These are phyloP conservation scores for Tyria jacobaeae DNA, from an alignment of 2,888 invertebrate species.

Conservation along the genomic window DNA sequence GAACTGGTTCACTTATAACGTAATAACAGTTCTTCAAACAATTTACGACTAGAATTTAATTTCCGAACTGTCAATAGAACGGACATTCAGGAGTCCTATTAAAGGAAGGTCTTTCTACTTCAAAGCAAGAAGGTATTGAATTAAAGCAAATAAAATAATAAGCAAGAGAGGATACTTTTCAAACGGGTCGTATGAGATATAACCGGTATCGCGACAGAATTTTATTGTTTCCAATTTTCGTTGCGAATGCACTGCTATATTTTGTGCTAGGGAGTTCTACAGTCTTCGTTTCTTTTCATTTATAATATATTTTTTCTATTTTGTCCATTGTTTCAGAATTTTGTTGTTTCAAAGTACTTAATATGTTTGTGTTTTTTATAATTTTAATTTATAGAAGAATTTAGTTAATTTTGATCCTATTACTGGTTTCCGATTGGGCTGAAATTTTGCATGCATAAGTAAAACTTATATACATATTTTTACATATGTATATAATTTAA, in stretches of 20 bases:
- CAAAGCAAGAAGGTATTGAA: conserved; percentile 21
- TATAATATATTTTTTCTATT: conserved; percentile 8
- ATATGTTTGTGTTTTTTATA: too few relatives aligned
- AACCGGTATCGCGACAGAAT: conserved; percentile 14
- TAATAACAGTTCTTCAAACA: neutral
- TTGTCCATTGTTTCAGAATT: conserved; percentile 5
- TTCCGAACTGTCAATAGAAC: conserved; percentile 6
- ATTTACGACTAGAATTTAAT: conserved; percentile 7
- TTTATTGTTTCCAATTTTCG: conserved; percentile 24
- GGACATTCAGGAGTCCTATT: neutral
- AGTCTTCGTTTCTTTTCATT: neutral
- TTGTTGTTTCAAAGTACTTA: neutral
- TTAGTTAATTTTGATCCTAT: too few relatives aligned
- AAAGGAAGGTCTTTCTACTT: conserved; percentile 15
- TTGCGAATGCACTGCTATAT: conserved; percentile 14
- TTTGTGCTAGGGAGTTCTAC: neutral
- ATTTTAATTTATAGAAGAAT: too few relatives aligned
- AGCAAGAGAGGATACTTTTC: conserved; percentile 8
- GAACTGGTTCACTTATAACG: neutral
- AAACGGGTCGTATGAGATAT: conserved; percentile 21
- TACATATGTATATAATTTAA: too few relatives aligned
- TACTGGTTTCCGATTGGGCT: too few relatives aligned
- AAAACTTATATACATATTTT: too few relatives aligned
- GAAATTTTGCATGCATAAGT: too few relatives aligned
- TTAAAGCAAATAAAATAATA: conserved; percentile 27